Evolutionary conservation across 2,113 vertebrate species (phyloP).

Genomic region (Nibea coibor): DNA sequence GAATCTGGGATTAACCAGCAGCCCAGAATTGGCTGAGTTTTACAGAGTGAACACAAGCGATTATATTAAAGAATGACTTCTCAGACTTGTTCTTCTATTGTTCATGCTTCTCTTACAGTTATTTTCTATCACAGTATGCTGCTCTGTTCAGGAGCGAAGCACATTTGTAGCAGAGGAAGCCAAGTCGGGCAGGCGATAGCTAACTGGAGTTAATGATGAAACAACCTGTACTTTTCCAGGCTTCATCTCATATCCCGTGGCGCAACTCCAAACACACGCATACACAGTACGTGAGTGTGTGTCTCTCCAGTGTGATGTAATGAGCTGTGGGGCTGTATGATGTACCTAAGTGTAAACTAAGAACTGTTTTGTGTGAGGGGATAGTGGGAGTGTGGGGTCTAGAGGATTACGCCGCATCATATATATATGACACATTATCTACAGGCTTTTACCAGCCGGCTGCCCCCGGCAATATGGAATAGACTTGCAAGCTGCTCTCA

Average conservation of each 20-base stretch:
- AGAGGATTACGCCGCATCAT: constrained; percentile 53
- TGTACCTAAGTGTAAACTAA: constrained; percentile 53
- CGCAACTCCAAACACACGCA: constrained; percentile 34
- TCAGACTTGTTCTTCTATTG: not conserved
- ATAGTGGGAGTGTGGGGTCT: constrained; percentile 27
- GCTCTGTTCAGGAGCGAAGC: constrained; percentile 18
- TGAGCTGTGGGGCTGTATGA: constrained; percentile 36
- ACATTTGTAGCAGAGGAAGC: constrained; percentile 21
- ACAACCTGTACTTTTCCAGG: constrained; percentile 47
- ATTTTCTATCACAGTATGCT: constrained; percentile 1
- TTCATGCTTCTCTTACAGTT: constrained; percentile 1
- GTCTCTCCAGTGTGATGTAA: constrained; percentile 33
- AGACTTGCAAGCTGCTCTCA: constrained; percentile 24
- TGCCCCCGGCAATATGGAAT: constrained; percentile 18
- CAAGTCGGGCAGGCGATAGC: constrained; percentile 35
- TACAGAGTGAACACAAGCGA: not conserved
- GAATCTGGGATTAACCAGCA: constrained; percentile 7
- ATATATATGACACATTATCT: constrained; percentile 51
- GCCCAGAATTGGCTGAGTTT: not conserved
- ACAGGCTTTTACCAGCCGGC: constrained; percentile 2
- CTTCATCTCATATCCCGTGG: constrained; percentile 47
- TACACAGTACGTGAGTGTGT: constrained; percentile 12
- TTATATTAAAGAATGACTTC: not conserved
- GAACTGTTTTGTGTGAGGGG: constrained; percentile 22
- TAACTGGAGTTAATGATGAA: constrained; percentile 59